Conservation (phyloP, 2,888 invertebrate species). For the Scaptomyza flava region DNA sequence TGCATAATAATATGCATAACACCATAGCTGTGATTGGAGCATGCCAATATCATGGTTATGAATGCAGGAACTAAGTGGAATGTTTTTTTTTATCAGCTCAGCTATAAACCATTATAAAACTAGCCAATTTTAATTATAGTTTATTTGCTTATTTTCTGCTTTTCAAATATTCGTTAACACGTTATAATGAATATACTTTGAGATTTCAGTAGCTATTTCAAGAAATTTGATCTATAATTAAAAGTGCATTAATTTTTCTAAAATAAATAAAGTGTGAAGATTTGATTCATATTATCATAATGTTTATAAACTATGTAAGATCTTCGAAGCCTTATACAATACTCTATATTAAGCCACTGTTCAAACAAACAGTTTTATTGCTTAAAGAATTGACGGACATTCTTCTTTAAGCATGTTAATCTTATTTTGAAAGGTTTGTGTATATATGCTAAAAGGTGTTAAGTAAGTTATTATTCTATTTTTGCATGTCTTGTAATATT, state of each 20-base stretch:
- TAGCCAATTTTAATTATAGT: not conserved
- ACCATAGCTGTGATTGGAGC: conserved; percentile 3
- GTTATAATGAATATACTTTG: not conserved
- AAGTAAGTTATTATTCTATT: no score
- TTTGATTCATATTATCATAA: no score
- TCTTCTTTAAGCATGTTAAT: no score
- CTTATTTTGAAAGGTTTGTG: no score
- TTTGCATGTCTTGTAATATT: no score
- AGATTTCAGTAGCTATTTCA: not conserved
- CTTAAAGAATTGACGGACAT: no score
- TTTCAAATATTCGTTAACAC: not conserved
- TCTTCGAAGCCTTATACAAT: no score
- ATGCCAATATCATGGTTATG: conserved; percentile 32
- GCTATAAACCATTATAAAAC: not conserved
- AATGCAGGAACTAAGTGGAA: conserved; percentile 32
- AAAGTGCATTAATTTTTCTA: not conserved
- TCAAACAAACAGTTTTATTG: no score
- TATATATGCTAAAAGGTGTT: no score
- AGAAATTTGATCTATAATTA: not conserved
- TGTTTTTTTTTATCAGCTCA: conserved; percentile 15
- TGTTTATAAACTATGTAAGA: no score
- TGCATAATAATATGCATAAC: conserved; percentile 55
- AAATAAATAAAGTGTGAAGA: not conserved
- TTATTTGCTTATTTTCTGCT: not conserved
- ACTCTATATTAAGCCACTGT: no score